These are phyloP conservation scores for Neotragus moschatus DNA, from an alignment of 2,113 vertebrate species.

Conservation along the genomic window DNA sequence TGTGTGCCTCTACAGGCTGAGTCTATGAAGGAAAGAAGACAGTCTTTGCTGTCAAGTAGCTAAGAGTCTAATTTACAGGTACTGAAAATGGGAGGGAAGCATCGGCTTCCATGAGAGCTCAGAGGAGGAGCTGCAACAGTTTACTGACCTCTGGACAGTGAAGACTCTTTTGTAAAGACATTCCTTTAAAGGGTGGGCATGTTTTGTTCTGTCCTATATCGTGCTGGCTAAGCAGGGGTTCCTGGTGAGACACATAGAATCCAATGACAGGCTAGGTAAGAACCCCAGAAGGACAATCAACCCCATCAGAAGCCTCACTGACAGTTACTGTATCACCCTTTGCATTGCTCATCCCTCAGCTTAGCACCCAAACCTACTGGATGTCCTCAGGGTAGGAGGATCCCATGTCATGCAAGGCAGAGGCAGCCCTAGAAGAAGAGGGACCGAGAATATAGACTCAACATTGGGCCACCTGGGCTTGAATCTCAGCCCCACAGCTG, in stretches of 20 bases:
- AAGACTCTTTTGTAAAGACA: neutral
- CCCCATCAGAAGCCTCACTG: neutral
- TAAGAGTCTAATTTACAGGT: neutral
- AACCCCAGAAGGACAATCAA: neutral
- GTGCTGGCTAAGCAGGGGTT: neutral
- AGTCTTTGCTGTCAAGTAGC: neutral
- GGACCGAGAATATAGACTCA: neutral
- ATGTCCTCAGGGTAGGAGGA: neutral
- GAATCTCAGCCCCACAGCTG: neutral
- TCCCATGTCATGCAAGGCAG: too few species aligned
- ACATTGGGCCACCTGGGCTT: too few species aligned
- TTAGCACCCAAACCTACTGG: neutral
- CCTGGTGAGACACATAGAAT: neutral
- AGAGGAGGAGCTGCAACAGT: neutral
- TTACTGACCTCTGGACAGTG: neutral
- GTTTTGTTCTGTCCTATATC: neutral
- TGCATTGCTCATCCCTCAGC: too few species aligned
- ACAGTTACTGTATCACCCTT: too few species aligned
- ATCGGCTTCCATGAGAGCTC: neutral
- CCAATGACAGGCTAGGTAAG: too few species aligned
- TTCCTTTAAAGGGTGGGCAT: neutral
- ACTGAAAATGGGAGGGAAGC: neutral
- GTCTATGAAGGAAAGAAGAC: neutral
- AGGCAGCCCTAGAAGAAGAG: neutral
- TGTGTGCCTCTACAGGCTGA: neutral